Base-by-base conservation (phyloP, 2,888 invertebrate genomes). In the Lepeophtheirus nordmannii region DNA sequence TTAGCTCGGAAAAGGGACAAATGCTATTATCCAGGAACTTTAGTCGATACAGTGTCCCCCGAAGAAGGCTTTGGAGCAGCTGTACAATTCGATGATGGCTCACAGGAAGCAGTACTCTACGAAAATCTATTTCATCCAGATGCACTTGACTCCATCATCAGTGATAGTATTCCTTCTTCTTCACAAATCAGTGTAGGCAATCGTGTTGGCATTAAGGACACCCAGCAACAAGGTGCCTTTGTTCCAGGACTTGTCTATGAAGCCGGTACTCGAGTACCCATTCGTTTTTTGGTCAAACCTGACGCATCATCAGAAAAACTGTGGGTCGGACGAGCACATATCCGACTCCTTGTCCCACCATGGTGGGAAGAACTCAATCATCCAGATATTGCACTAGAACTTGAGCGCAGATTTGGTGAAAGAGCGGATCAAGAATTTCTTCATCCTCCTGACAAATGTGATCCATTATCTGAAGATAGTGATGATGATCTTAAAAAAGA, bases 161-260 rank as follows among this genome's bases (percentile, higher is more conserved):
- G 89, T 73, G 94, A 96, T 76, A 89, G 91, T 71, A 87, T 89
- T 77, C 94, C 94, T 67, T 91, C 94, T 70, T 92, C 89, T 76
- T 80, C 80, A 65, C 71, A 78, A 46, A 72, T 75, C 62, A 76
- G 74, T 69, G 72, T 75, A 0, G 82, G 84, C 70, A 83, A 83
- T 61, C 73, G 73, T 65, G 70, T 69, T 70, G 82, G 81, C 74
- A 82, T 63, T 17, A 22, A 60, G n/a, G 20, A 38, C 10, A 30
- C 30, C 30, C 30, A 30, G 58, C 61, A 17, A 30, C 37, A 38
- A 61, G 37, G 37, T 11, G 61, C 23, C 23, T 87, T 71, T 96
- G 91, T 76, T 84, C 88, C 68, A 74, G 94, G 92, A 69, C 82
- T 84, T 67, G 87, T 96, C 3, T 75, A 81, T 72, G 82, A 83